Percentiles rank a stretch among this genome's conserved stretches.
Evolutionary conservation across 2,113 vertebrate genomes (phyloP).

Genomic region (Pomatostomus ruficeps): DNA sequence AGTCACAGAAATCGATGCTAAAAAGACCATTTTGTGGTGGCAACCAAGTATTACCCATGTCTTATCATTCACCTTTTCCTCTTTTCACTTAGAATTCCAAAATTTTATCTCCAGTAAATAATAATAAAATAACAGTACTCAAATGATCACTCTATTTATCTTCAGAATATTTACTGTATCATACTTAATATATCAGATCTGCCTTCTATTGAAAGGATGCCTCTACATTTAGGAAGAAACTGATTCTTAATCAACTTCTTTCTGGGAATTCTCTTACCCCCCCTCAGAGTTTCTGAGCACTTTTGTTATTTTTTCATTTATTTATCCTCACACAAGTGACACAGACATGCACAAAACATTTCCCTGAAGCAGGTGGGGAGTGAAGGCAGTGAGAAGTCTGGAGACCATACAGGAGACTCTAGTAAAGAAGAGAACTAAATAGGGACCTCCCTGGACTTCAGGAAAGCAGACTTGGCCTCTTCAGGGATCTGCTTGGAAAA

Average conservation of each 20-base stretch:
- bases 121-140: neutral
- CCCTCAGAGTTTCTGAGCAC: neutral
- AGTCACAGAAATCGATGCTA: neutral
- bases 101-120: neutral
- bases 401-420: neutral
- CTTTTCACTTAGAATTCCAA: neutral
- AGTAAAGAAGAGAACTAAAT: neutral
- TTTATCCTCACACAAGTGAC: neutral
- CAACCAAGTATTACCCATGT: neutral
- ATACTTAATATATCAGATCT: neutral
- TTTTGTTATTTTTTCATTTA: neutral
- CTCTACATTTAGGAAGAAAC: neutral
- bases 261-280: neutral
- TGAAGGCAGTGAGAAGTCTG: neutral
- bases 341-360: neutral
- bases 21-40: neutral
- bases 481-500: neutral
- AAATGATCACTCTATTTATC: neutral
- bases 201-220: neutral
- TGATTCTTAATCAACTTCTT: neutral
- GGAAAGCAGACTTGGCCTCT: neutral
- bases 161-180: neutral
- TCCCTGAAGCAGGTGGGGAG: neutral
- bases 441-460: neutral
- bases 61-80: neutral